Evolutionary conservation across 2,113 vertebrate species (phyloP), one percentile per base, ranked within the genome.

Genomic region (Paedocypris sp.): DNA sequence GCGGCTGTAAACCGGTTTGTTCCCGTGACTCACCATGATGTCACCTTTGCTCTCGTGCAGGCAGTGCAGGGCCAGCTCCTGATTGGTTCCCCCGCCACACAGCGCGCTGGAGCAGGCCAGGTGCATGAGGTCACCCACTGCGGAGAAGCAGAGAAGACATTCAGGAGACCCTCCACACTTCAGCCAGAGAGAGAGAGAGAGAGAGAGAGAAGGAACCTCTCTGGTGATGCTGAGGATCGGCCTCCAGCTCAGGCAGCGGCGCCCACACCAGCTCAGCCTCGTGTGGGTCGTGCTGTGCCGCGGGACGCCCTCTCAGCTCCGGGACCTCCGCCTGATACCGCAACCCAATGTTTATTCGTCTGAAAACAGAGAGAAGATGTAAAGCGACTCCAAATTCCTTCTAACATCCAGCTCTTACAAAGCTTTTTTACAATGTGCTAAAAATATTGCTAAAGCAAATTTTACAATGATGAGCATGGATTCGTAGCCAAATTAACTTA

Each of bases 311-410:
- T 71, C 85, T 84, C 45, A 94, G 81, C 16, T 79, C 80, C 1
- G 95, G 95, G 47, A 99, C 90, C 78, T 97, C 93, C 0, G 95
- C 94, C 78, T 99, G 95, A 81, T 97, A 98, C 23, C 87, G 86
- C 29, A 83, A 80, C 38, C 95, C 95, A 22, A 99, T 93, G 6
- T 99, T 99, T 77, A 99, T 99, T 69, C 92, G 86, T 53, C 95
- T 99, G 75, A 20, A 6, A 15, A 28, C 6, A 45, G 15, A n/a
- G 32, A 48, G 10, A 15, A 4, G 13, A 3, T 7, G 28, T 29
- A 35, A 39, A 22, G 11, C 16, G 33, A 5, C 5, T 41, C 35
- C 23, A 41, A 28, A 28, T 6, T 3, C 5, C n/a, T n/a, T n/a
- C n/a, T n/a, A n/a, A n/a, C n/a, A n/a, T n/a, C n/a, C n/a, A n/a